Evolutionary conservation across 2,797 vertebrate species (phyloP), one percentile per base, ranked within the genome.

Genomic region (Eulemur coronatus): DNA sequence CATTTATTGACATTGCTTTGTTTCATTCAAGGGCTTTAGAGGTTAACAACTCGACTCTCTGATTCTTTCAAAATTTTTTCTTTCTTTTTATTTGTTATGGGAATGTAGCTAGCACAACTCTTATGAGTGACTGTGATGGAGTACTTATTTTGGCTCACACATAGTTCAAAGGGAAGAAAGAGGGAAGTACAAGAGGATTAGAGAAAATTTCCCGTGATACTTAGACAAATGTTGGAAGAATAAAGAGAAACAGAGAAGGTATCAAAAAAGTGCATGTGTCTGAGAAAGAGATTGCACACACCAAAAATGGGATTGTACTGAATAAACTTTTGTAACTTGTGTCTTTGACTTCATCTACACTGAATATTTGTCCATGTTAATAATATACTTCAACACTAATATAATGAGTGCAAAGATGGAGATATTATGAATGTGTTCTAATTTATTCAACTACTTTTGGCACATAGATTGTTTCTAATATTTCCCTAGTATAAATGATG

Each of bases 341-440:
- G 33, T 78, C 87, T 96, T 85, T 91, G 61, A 35, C 35, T 78
- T 72, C 61, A n/a, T 38, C 12, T n/a, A 22, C 57, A 33, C 33
- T 80, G 70, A 76, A 38, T 91, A 72, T 55, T 93, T 94, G 94
- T 81, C n/a, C 33, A 41, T 30, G 24, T 81, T 61, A 89, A 76
- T 41, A 78, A 22, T 43, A 59, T 46, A 33, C 43, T 2, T 61
- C n/a, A 46, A 67, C 5, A 38, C 14, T 9, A 59, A 72, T 85
- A 84, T 69, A 48, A 59, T 72, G 30, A 78, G 35, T 84, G 43
- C 30, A 6, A 52, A 65, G 63, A 30, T 76, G 13, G n/a, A 24
- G 5, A 18, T n/a, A 30, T 89, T 92, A 84, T 57, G 57, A 79
- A 75, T 28, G 24, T 48, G 11, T 63, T 41, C 17, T 30, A 35